A percentile compares a stretch with the other conserved stretches of the same genome.
These are phyloP conservation scores for Burhinus oedicnemus DNA, from an alignment of 2,113 vertebrate genomes.

Conservation along the genomic window DNA sequence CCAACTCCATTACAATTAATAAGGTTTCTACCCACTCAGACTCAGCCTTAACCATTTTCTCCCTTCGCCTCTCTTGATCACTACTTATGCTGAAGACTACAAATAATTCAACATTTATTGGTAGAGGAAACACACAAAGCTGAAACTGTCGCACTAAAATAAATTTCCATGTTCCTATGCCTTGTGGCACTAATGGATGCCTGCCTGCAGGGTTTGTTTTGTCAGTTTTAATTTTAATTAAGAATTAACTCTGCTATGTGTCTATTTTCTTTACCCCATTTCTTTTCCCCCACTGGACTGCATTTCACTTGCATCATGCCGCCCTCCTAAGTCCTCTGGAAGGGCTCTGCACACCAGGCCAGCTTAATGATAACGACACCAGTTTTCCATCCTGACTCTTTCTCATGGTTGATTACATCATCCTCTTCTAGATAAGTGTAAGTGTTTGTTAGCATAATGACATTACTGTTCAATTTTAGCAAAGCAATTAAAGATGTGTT, in stretches of 20 bases:
- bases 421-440: neutral
- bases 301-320: neutral
- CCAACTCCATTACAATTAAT: neutral
- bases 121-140: conserved; percentile 34
- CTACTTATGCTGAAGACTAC: conserved; percentile 20
- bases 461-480: neutral
- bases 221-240: conserved; percentile 60
- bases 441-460: conserved; percentile 40
- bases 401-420: conserved; percentile 30
- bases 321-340: neutral
- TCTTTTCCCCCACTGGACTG: neutral
- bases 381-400: neutral
- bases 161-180: conserved; percentile 44
- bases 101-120: conserved; percentile 35
- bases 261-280: neutral
- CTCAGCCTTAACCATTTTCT: neutral
- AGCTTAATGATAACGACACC: neutral
- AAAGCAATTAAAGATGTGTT: conserved; percentile 37
- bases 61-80: neutral
- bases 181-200: conserved; percentile 43
- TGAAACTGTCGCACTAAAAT: conserved; percentile 11
- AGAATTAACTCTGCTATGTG: conserved; percentile 23
- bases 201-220: conserved; percentile 51
- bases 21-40: neutral
- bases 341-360: neutral